phyloP scores from a whole-genome alignment of 2,888 invertebrate species.

The Calephelis perditalis region DNA sequence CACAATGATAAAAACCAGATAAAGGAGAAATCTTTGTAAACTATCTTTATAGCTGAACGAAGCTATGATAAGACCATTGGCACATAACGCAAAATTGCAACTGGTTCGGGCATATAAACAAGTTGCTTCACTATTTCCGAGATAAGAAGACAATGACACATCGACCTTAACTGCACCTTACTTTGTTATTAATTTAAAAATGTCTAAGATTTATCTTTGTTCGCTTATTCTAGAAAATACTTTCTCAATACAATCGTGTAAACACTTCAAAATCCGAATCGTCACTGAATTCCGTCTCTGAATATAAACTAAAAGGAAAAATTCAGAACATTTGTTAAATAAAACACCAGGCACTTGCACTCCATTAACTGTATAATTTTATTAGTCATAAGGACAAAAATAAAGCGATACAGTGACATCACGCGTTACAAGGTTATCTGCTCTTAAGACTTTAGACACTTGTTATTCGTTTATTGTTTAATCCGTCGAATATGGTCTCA shows the following conservation, averaged over 20 bases:
- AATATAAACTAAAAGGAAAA: conserved; percentile 14
- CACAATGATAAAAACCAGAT: conserved; percentile 40
- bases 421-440: conserved; percentile 14
- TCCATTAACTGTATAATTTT: conserved; percentile 9
- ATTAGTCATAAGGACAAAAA: conserved; percentile 19
- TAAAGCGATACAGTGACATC: conserved; percentile 17
- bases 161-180: conserved; percentile 39
- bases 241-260: too few species aligned
- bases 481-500: too few species aligned
- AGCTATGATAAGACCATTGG: conserved; percentile 47
- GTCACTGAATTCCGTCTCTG: conserved; percentile 6
- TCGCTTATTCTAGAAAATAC: too few species aligned
- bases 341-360: conserved; percentile 13
- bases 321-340: conserved; percentile 4
- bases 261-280: not conserved
- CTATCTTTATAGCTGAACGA: conserved; percentile 28
- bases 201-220: too few species aligned
- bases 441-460: conserved; percentile 9
- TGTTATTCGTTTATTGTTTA: conserved; percentile 1
- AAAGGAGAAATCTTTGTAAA: conserved; percentile 39
- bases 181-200: conserved; percentile 10
- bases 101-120: conserved; percentile 55
- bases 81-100: conserved; percentile 59
- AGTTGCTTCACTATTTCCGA: conserved; percentile 43
- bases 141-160: conserved; percentile 70